A percentile compares a stretch with the other conserved stretches of the same genome.
phyloP scores from a whole-genome alignment of 1,140 invertebrate species.

The Pomacea maculata region DNA sequence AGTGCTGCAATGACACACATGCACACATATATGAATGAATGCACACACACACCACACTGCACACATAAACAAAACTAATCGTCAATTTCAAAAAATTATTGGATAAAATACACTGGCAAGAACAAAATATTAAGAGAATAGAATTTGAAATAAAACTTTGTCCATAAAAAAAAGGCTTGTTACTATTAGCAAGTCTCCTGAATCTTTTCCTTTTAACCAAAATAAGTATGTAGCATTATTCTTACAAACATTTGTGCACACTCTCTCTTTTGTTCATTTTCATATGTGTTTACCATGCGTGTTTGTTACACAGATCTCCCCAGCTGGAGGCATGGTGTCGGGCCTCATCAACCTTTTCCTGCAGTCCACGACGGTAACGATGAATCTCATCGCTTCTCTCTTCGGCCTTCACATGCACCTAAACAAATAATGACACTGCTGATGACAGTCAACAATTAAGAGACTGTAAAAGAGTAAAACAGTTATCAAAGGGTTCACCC shows the following conservation, averaged over 20 bases:
- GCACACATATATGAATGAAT: not conserved
- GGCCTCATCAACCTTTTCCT: conserved; percentile 16
- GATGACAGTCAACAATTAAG: no score
- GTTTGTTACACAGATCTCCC: conserved; percentile 1
- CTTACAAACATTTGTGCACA: no score
- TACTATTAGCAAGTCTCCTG: not conserved
- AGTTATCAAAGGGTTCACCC: no score
- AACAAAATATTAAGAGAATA: not conserved
- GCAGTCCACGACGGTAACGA: conserved; percentile 4
- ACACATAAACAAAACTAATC: no score
- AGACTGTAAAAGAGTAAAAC: no score
- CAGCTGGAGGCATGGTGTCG: not conserved
- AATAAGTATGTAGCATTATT: no score
- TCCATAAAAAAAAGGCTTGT: not conserved
- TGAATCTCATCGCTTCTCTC: conserved; percentile 18
- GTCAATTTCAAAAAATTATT: not conserved
- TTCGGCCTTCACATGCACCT: conserved; percentile 20
- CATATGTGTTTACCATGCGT: not conserved
- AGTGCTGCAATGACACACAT: conserved; percentile 13
- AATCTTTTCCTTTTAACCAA: no score
- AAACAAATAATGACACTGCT: not conserved
- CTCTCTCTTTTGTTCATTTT: no score
- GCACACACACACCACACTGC: no score
- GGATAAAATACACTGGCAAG: not conserved
- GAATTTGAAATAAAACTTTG: not conserved